Evolutionary conservation across 2,113 vertebrate genomes (phyloP), one percentile per base, ranked within the genome.

Genomic region (Patagioenas fasciata): DNA sequence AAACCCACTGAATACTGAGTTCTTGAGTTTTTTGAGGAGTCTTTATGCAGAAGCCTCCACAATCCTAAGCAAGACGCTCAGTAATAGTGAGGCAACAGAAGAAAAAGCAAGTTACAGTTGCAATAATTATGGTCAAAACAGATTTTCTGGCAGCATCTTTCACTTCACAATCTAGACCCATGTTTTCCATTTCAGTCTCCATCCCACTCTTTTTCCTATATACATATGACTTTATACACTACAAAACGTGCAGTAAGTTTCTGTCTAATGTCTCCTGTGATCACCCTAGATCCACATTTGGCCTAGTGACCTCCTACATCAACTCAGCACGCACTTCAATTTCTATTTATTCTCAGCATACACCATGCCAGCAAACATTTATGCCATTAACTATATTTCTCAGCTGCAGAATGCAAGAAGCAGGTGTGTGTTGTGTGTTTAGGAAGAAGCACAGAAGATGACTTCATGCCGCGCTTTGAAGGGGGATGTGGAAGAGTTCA

Each of bases 401-500:
- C 13, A 0, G 42, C 54, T 50, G 54, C 67, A 66, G 75, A 80
- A 75, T 3, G 28, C 44, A 44, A 78, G 84, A 19, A 7, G 4
- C 81, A 80, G 95, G 83, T 91, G 88, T 7, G 44, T 9, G n/a
- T 25, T 40, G 23, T 3, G 21, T 15, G 10, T 13, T 87, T 83
- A 34, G 75, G 89, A 93, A 92, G 92, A 67, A 47, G 90, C 84
- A 66, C 26, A 3, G 34, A 66, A 53, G 89, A 57, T 70, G 77
- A 54, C 19, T 84, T 93, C 61, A 62, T 26, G 80, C 57, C 28
- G 13, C 8, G 19, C 64, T 81, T 62, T 8, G 51, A 84, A 92
- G 67, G 60, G 91, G 94, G 84, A 75, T 89, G 81, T 73, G n/a
- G 50, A 61, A 85, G n/a, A 71, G 69, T 29, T 65, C 86, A 87